These are phyloP conservation scores for Manacus vitellinus DNA, from an alignment of 2,113 vertebrate genomes.

Conservation along the genomic window DNA sequence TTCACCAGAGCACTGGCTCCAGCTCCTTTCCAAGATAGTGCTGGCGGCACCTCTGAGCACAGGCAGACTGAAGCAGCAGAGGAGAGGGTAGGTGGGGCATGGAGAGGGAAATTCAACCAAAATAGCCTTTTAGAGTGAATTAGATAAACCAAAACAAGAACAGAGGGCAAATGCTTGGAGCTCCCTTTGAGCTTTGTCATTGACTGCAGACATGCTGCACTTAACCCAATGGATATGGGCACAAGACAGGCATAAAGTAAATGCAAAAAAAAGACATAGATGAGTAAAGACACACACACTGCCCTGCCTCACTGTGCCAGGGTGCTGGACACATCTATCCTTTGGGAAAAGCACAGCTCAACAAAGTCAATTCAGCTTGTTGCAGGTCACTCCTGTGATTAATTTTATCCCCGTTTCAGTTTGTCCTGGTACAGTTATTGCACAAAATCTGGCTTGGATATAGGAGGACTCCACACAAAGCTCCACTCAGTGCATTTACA, in stretches of 20 bases:
- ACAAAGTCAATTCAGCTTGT: not conserved
- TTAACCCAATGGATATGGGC: not conserved
- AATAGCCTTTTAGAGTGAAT: not conserved
- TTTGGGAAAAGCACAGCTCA: not conserved
- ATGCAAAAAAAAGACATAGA: not conserved
- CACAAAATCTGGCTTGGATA: not conserved
- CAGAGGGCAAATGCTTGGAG: not conserved
- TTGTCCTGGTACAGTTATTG: not conserved
- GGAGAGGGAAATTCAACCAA: not conserved
- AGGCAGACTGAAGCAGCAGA: not conserved
- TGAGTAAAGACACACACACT: not conserved
- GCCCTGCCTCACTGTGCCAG: not conserved
- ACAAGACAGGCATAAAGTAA: accelerated
- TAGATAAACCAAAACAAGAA: not conserved
- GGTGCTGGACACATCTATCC: not conserved
- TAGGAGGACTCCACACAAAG: not conserved
- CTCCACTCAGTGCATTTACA: not conserved
- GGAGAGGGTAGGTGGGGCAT: not conserved
- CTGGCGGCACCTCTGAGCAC: not conserved
- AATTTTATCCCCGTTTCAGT: not conserved
- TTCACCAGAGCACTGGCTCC: not conserved
- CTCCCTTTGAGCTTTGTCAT: not conserved
- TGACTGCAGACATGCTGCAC: not conserved
- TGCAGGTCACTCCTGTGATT: not conserved
- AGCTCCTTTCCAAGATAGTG: not conserved